Evolutionary conservation across 2,113 vertebrate genomes (phyloP).

Genomic region (Vidua chalybeata): DNA sequence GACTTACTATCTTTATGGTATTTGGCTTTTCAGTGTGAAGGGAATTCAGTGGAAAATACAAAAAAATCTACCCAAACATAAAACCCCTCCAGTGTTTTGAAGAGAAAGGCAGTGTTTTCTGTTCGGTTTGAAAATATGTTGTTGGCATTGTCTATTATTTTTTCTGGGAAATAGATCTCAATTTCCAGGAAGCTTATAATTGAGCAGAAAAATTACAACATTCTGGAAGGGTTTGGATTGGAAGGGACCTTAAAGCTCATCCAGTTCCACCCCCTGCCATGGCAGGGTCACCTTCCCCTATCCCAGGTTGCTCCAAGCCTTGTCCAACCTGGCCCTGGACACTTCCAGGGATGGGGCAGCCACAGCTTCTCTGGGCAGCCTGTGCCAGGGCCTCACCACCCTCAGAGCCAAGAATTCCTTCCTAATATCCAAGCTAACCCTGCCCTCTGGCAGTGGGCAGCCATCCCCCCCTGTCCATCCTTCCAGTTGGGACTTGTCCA

Average conservation of each 20-base stretch:
- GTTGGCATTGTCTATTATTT: not conserved
- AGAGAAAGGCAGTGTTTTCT: not conserved
- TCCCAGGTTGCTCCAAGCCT: not conserved
- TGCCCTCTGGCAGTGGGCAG: not conserved
- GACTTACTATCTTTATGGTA: not conserved
- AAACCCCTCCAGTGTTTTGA: not conserved
- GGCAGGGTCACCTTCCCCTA: not conserved
- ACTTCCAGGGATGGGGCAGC: not conserved
- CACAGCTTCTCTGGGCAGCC: not conserved
- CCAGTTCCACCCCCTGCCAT: not conserved
- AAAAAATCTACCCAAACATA: not conserved
- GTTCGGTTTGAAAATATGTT: not conserved
- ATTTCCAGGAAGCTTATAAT: not conserved
- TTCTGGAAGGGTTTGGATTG: not conserved
- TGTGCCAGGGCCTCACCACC: rapidly evolving
- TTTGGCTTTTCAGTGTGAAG: not conserved
- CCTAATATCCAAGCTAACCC: not conserved
- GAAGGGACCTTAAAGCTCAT: not conserved
- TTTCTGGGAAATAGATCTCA: not conserved
- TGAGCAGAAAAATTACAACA: not conserved
- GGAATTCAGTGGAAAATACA: not conserved
- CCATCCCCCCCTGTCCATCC: not conserved
- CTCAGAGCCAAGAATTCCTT: not conserved
- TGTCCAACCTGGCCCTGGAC: rapidly evolving
- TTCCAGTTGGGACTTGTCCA: not conserved